phyloP scores from a whole-genome alignment of 1,140 invertebrate species.

The Pseudomyrmex gracilis region DNA sequence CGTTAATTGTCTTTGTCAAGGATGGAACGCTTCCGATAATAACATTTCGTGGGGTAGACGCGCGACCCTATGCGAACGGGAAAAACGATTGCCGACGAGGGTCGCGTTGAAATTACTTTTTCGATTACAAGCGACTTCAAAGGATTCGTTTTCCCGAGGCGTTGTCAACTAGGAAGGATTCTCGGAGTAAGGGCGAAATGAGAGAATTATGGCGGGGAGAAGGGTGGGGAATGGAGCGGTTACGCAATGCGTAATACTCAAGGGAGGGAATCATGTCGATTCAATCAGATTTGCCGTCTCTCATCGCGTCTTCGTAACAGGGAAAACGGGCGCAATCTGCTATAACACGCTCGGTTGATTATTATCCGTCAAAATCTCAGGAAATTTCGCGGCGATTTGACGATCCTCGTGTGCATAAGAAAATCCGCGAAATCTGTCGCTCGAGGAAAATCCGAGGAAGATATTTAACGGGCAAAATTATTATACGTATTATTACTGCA shows the following conservation, averaged over 20 bases:
- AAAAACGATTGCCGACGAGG: conserved; percentile 53
- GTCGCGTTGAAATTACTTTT: conserved; percentile 70
- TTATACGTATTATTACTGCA: too few species aligned
- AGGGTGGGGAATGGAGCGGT: conserved; percentile 30
- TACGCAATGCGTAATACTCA: conserved; percentile 67
- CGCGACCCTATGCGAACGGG: neutral
- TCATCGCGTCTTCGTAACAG: conserved; percentile 37
- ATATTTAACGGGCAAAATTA: too few species aligned
- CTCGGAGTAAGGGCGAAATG: conserved; percentile 18
- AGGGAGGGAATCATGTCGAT: conserved; percentile 62
- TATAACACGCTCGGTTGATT: conserved; percentile 56
- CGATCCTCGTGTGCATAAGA: neutral
- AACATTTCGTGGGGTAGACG: conserved; percentile 22
- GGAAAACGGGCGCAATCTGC: conserved; percentile 36
- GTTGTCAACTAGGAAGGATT: conserved; percentile 30
- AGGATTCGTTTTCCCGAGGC: conserved; percentile 62
- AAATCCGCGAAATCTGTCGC: too few species aligned
- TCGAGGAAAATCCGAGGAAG: too few species aligned
- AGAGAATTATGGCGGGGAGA: neutral
- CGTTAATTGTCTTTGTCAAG: conserved; percentile 54
- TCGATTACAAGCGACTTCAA: conserved; percentile 70
- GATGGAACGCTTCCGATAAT: conserved; percentile 10
- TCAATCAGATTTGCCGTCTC: conserved; percentile 52
- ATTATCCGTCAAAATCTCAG: conserved; percentile 56
- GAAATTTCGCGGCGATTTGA: neutral